Evolutionary conservation across 2,888 invertebrate genomes (phyloP).

Genomic region (Malthinus flaveolus): DNA sequence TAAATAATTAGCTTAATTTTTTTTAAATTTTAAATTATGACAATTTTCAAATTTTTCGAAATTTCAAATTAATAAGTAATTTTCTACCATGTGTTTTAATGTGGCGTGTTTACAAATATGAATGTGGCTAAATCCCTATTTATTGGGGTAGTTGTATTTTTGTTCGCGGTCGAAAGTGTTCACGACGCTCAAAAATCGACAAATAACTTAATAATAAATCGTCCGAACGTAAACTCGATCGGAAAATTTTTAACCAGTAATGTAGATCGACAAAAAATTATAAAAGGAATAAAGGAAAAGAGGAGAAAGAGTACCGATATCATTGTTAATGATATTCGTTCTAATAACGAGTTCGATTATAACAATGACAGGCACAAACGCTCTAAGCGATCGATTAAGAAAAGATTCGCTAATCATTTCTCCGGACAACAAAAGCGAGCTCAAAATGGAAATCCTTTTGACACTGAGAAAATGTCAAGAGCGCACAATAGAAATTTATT

Average conservation of each 20-base stretch:
- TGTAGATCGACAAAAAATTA: neutral
- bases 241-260: neutral
- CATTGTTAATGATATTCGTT: slow-evolving; percentile 12
- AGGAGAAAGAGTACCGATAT: neutral
- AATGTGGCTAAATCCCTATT: slow-evolving; percentile 18
- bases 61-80: neutral
- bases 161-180: slow-evolving; percentile 18
- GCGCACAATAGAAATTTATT: neutral
- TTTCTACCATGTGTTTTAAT: slow-evolving; percentile 17
- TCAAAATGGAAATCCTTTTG: neutral
- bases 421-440: slow-evolving; percentile 5
- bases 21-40: neutral
- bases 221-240: slow-evolving; percentile 6
- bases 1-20: neutral
- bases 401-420: slow-evolving; percentile 14
- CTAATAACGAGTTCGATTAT: slow-evolving; percentile 13
- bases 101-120: slow-evolving; percentile 16
- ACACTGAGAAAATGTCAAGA: slow-evolving; percentile 1
- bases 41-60: neutral
- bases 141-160: slow-evolving; percentile 20
- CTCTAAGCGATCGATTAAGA: slow-evolving; percentile 21
- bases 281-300: too few relatives aligned
- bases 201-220: slow-evolving; percentile 15
- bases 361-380: slow-evolving; percentile 16
- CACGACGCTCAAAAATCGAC: slow-evolving; percentile 10